phyloP scores from a whole-genome alignment of 2,888 invertebrate species.

The Hipparchia semele region DNA sequence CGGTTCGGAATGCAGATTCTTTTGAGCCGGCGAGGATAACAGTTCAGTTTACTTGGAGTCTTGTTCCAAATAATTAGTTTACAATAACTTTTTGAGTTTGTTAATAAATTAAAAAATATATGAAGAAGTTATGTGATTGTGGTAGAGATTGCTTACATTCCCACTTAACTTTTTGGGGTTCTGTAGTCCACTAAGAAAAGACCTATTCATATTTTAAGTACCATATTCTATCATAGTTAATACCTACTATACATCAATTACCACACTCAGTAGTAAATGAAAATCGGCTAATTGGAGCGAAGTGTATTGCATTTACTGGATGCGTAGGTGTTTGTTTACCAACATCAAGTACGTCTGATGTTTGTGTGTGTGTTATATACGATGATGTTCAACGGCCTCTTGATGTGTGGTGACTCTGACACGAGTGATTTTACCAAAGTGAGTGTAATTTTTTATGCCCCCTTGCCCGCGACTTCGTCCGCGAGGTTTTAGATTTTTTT shows the following conservation, averaged over 20 bases:
- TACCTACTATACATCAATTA: no score
- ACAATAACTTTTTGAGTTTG: background rate
- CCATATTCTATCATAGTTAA: no score
- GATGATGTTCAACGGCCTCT: slow-evolving; percentile 76
- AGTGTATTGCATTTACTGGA: background rate
- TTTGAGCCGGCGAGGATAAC: no score
- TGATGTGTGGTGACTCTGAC: slow-evolving; percentile 71
- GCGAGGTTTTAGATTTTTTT: no score
- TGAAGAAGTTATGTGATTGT: no score
- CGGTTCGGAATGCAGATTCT: no score
- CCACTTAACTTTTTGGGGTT: no score
- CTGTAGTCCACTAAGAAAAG: no score
- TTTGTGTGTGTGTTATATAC: slow-evolving; percentile 15
- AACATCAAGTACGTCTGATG: background rate
- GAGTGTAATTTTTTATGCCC: slow-evolving; percentile 42
- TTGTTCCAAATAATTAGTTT: background rate
- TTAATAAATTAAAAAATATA: background rate
- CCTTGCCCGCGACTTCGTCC: no score
- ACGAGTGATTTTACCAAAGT: slow-evolving; percentile 73
- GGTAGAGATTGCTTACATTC: no score
- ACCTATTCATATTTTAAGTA: no score
- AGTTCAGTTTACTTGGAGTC: background rate
- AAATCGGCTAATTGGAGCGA: background rate
- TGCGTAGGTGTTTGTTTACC: slow-evolving; percentile 1
- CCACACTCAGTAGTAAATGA: background rate